Percentiles rank a stretch among this genome's conserved stretches.
Evolutionary conservation across 2,888 invertebrate genomes (phyloP).

Genomic region (Leistus spinibarbis): DNA sequence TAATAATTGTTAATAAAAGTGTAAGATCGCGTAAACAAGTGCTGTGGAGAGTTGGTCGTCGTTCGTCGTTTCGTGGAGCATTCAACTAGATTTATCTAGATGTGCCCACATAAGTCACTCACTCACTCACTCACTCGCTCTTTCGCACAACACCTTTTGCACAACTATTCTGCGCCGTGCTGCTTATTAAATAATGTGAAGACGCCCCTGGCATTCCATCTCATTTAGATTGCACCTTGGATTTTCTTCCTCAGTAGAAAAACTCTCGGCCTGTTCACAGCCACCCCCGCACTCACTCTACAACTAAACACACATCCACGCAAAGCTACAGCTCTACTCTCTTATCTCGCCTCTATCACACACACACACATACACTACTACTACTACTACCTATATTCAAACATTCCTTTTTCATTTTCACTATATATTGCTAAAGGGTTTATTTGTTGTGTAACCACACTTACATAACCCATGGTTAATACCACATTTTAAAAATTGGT

Average conservation of each 20-base stretch:
- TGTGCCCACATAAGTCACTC: slow-evolving; percentile 27
- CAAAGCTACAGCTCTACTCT: too few relatives aligned
- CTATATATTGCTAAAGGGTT: too few relatives aligned
- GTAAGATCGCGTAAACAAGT: slow-evolving; percentile 14
- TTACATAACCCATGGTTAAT: too few relatives aligned
- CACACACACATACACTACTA: too few relatives aligned
- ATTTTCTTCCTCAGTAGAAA: neutral
- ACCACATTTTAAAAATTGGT: too few relatives aligned
- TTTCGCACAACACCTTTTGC: neutral
- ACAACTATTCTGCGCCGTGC: neutral
- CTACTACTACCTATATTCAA: too few relatives aligned
- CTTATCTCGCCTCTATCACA: too few relatives aligned
- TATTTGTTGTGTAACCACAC: too few relatives aligned
- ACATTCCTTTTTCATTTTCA: too few relatives aligned
- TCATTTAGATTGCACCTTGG: slow-evolving; percentile 42
- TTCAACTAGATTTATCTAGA: slow-evolving; percentile 21
- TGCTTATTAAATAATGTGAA: slow-evolving; percentile 29
- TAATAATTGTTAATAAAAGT: slow-evolving; percentile 4
- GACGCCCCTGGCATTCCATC: slow-evolving; percentile 42
- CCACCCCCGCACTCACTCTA: neutral
- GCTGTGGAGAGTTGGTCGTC: too few relatives aligned
- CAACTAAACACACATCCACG: neutral
- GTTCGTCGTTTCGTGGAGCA: too few relatives aligned
- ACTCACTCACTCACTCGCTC: neutral
- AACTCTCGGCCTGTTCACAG: neutral